phyloP scores from a whole-genome alignment of 2,888 invertebrate species.

The Scaptomyza polygonia region DNA sequence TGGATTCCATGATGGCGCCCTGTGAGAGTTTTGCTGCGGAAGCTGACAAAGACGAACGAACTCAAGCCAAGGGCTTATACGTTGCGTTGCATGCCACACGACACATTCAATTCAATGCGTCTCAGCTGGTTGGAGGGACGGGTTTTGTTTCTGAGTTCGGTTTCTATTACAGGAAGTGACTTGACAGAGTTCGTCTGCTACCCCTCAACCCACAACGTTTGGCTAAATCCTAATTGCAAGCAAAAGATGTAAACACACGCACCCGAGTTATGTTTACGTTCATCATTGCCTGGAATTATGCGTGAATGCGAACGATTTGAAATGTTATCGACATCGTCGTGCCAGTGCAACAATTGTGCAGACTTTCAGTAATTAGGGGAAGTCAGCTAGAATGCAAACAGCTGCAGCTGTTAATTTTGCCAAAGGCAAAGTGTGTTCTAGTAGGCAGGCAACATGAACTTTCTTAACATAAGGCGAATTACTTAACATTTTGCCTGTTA shows the following conservation, averaged over 20 bases:
- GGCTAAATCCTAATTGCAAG: constrained; percentile 58
- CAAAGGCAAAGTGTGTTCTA: neutral
- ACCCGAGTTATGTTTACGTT: neutral
- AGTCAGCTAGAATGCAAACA: constrained; percentile 5
- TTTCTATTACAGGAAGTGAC: constrained; percentile 80
- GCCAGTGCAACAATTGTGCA: constrained; percentile 45
- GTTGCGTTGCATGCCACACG: constrained; percentile 54
- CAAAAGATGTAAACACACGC: constrained; percentile 66
- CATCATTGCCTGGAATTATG: constrained; percentile 57
- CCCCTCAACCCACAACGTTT: constrained; percentile 3
- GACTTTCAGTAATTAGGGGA: constrained; percentile 22
- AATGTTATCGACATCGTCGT: constrained; percentile 63
- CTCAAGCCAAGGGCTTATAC: constrained; percentile 38
- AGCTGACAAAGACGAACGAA: constrained; percentile 24
- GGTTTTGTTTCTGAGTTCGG: constrained; percentile 26
- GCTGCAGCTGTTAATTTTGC: constrained; percentile 6
- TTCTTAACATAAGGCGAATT: neutral
- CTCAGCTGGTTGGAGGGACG: neutral
- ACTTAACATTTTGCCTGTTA: neutral
- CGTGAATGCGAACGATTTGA: constrained; percentile 59
- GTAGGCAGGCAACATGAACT: too few species aligned
- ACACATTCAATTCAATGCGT: constrained; percentile 1
- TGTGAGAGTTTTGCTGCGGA: constrained; percentile 57
- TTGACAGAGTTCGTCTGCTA: constrained; percentile 66
- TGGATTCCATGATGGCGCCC: constrained; percentile 52